Evolutionary conservation across 2,888 invertebrate species (phyloP).

Genomic region (Clistopyga incitator): DNA sequence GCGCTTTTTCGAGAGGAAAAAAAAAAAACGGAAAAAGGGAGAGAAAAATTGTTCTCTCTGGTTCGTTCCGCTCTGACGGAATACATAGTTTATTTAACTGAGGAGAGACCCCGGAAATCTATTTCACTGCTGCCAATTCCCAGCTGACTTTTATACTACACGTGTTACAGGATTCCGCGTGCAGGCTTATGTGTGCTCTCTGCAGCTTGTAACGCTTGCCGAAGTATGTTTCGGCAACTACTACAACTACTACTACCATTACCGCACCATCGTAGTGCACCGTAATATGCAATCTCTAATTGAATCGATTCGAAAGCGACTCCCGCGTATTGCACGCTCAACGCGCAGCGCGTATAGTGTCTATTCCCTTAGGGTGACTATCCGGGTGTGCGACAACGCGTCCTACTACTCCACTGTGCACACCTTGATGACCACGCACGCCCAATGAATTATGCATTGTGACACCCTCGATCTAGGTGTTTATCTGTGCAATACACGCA

Average conservation of each 20-base stretch:
- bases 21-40: constrained; percentile 4
- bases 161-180: background rate
- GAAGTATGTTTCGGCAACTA: background rate
- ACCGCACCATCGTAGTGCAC: background rate
- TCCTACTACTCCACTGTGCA: constrained; percentile 31
- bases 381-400: constrained; percentile 50
- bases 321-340: constrained; percentile 22
- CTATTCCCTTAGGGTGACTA: constrained; percentile 58
- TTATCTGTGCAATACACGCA: background rate
- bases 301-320: constrained; percentile 60
- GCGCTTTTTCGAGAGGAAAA: constrained; percentile 29
- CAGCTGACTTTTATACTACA: constrained; percentile 7
- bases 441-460: constrained; percentile 60
- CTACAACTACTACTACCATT: background rate
- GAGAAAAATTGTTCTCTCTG: no score
- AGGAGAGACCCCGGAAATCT: constrained; percentile 26
- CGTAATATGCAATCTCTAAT: constrained; percentile 54
- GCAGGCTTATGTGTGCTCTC: background rate
- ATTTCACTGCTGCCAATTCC: constrained; percentile 38
- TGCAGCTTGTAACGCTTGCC: constrained; percentile 2
- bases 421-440: constrained; percentile 20
- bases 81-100: constrained; percentile 29
- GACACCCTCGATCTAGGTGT: constrained; percentile 35
- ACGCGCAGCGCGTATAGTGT: constrained; percentile 13
- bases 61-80: background rate